Percentiles rank a stretch among this genome's conserved stretches.
phyloP scores from a whole-genome alignment of 2,888 invertebrate species.

The Agrilus mali region DNA sequence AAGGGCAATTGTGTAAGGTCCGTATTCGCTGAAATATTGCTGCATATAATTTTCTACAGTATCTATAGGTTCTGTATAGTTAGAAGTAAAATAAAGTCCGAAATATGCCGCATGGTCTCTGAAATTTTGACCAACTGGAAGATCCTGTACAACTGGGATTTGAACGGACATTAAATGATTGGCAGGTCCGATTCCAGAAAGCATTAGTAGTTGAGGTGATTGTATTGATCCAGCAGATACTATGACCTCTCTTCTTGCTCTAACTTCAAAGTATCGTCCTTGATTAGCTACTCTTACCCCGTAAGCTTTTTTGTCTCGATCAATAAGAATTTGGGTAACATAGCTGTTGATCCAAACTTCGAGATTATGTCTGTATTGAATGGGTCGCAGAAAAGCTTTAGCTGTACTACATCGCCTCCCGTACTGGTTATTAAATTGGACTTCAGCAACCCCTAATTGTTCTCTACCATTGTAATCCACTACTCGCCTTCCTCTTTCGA shows the following conservation, averaged over 20 bases:
- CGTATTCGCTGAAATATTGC: constrained; percentile 14
- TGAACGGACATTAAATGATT: constrained; percentile 42
- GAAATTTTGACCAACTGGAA: constrained; percentile 63
- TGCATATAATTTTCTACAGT: constrained; percentile 7
- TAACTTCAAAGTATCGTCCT: constrained; percentile 35
- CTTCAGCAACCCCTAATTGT: constrained; percentile 49
- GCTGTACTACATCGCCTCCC: constrained; percentile 64
- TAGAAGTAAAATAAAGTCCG: constrained; percentile 54
- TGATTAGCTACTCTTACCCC: constrained; percentile 57
- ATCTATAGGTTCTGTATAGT: constrained; percentile 22
- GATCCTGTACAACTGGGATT: constrained; percentile 48
- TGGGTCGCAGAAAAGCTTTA: constrained; percentile 61
- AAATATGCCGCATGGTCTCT: constrained; percentile 64
- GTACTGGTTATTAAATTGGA: constrained; percentile 52
- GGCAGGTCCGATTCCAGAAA: constrained; percentile 65
- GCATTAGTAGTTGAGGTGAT: constrained; percentile 70
- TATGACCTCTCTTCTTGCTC: constrained; percentile 59
- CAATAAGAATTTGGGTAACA: constrained; percentile 52
- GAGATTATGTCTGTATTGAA: constrained; percentile 49
- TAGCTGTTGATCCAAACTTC: constrained; percentile 55
- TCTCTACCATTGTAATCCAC: constrained; percentile 56
- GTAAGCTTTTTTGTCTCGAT: constrained; percentile 41
- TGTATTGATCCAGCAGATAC: constrained; percentile 67
- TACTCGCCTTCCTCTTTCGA: too few species aligned
- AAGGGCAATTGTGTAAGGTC: constrained; percentile 16